Evolutionary conservation across 2,888 invertebrate species (phyloP), one percentile per base, ranked within the genome.

Genomic region (Nymphalis polychloros): DNA sequence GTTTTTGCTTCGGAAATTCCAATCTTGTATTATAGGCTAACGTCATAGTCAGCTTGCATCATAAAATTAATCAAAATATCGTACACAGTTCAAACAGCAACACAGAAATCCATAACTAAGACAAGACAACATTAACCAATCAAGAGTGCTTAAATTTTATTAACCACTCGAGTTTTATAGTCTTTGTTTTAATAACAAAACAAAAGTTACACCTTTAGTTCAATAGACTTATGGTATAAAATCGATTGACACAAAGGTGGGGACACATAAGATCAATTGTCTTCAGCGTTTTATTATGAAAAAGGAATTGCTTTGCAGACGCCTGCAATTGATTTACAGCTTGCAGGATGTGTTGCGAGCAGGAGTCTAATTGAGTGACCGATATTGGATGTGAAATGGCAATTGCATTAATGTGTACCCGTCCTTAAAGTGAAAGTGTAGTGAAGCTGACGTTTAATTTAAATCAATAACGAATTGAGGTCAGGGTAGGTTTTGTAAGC

Each of bases 101-200:
- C 69, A 74, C 72, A 59, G 62, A 63, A 59, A 73, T 69, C 68
- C 71, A 76, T 77, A 76, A 75, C 71, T 78, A 73, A 47, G 2
- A 76, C n/a, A 68, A 73, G 66, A 68, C 68, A 70, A 71, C 74
- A 74, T 76, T 76, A 76, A 75, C 76, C 79, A 78, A 79, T 79
- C 76, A 78, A 76, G 74, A 70, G 74, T 74, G 72, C 73, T 78
- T 76, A 76, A 76, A 78, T 79, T 81, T 81, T 83, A 84, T 79
- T 78, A 79, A 75, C 79, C 70, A 72, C 75, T 77, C 46, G 74
- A 75, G 75, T 78, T 81, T 80, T 80, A 81, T 73, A 76, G 77
- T 64, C 72, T 68, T 68, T 67, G 65, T 57, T 41, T 71, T 72
- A 71, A 55, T 55, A 55, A 55, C 17, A 31, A 64, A 50, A 62